Percentiles rank a stretch among this genome's conserved stretches.
Conservation (phyloP, 1,140 invertebrate genomes). For the Hylaeus anthracinus region DNA sequence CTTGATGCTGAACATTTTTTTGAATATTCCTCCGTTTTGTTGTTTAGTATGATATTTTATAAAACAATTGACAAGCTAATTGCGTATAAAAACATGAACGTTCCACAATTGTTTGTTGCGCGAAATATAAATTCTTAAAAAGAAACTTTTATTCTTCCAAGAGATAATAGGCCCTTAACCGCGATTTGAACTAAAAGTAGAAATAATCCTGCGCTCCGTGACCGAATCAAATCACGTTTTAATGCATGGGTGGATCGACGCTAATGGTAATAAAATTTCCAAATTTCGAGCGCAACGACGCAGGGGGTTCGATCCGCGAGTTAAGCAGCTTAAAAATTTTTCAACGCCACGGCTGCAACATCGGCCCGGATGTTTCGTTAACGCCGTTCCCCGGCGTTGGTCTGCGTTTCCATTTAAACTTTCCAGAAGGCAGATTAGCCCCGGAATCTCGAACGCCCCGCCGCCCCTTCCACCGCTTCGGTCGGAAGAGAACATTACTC, state of each 20-base stretch:
- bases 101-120: too few species aligned
- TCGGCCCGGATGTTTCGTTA: constrained; percentile 55
- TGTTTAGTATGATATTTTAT: too few species aligned
- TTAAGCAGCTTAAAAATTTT: constrained; percentile 71
- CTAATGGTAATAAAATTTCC: constrained; percentile 17
- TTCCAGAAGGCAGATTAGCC: constrained; percentile 65
- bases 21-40: too few species aligned
- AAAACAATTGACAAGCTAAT: too few species aligned
- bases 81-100: too few species aligned
- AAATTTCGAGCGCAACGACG: constrained; percentile 3
- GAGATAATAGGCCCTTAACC: too few species aligned
- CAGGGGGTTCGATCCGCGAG: constrained; percentile 46
- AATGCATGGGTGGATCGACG: too few species aligned
- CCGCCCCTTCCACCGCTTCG: background rate
- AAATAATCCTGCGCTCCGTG: too few species aligned
- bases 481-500: constrained; percentile 37
- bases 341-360: constrained; percentile 2
- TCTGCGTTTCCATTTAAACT: constrained; percentile 67
- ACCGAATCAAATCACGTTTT: too few species aligned
- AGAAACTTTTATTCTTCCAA: too few species aligned
- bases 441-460: constrained; percentile 37
- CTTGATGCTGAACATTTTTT: too few species aligned
- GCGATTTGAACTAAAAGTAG: background rate
- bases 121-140: too few species aligned
- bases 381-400: constrained; percentile 21